Evolutionary conservation across 2,797 vertebrate species (phyloP).

Genomic region (Myoxocephalus aenaeus): DNA sequence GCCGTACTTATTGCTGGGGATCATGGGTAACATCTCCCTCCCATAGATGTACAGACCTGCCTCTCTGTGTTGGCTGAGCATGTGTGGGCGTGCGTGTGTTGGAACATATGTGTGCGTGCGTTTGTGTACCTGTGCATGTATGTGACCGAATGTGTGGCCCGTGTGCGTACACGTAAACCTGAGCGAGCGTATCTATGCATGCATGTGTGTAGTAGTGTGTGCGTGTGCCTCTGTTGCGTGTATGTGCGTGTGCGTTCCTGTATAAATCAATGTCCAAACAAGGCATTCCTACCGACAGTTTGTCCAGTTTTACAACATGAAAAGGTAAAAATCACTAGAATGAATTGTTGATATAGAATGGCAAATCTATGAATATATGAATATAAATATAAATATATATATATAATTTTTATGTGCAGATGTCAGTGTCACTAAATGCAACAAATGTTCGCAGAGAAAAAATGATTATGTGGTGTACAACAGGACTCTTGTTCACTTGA

Average conservation of each 20-base stretch:
- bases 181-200: constrained; percentile 80
- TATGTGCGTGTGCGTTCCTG: constrained; percentile 73
- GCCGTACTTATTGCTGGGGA: constrained; percentile 79
- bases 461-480: constrained; percentile 75
- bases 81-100: constrained; percentile 60
- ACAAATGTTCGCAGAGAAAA: constrained; percentile 81
- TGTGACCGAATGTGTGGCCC: constrained; percentile 56
- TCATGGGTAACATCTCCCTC: constrained; percentile 79
- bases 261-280: constrained; percentile 82
- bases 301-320: constrained; percentile 82
- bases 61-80: constrained; percentile 82
- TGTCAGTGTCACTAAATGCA: constrained; percentile 88
- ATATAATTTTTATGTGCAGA: constrained; percentile 91
- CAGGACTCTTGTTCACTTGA: constrained; percentile 82
- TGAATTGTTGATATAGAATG: constrained; percentile 87
- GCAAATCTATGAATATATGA: constrained; percentile 86
- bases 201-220: constrained; percentile 78
- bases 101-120: constrained; percentile 51
- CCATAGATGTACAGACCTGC: constrained; percentile 87
- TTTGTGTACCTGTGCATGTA: constrained; percentile 56
- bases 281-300: constrained; percentile 82
- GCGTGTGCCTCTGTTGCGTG: constrained; percentile 71
- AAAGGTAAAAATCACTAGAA: constrained; percentile 82
- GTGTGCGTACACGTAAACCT: constrained; percentile 64
- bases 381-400: constrained; percentile 86